These are phyloP conservation scores for Dasysyrphus tricinctus DNA, from an alignment of 2,888 invertebrate species.

Conservation along the genomic window DNA sequence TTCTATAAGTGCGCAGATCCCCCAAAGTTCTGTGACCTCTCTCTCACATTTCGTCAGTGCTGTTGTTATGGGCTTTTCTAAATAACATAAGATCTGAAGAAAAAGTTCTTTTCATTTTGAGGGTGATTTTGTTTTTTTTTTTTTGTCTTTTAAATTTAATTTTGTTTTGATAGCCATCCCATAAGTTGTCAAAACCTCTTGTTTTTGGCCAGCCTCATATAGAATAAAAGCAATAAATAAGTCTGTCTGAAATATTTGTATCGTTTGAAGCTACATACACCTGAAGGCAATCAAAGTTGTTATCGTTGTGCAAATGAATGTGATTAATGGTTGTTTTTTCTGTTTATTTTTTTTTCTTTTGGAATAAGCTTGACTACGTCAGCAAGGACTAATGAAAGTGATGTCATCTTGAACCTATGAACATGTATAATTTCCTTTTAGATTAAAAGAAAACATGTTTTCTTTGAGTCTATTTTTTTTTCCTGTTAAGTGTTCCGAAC, in stretches of 20 bases:
- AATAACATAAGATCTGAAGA: slow-evolving; percentile 29
- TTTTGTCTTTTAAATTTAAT: neutral
- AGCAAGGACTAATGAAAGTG: slow-evolving; percentile 1
- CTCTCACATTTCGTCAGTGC: neutral
- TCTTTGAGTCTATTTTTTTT: neutral
- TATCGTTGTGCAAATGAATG: slow-evolving; percentile 58
- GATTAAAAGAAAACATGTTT: slow-evolving; percentile 10
- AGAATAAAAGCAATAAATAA: slow-evolving; percentile 46
- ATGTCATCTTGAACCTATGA: neutral
- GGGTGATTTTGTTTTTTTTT: neutral
- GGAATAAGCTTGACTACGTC: neutral
- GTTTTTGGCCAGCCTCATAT: slow-evolving; percentile 4
- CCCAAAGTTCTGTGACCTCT: slow-evolving; percentile 60
- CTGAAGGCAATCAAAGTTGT: slow-evolving; percentile 66
- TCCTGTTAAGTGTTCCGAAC: neutral
- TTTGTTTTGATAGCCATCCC: slow-evolving; percentile 3
- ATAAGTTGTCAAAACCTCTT: slow-evolving; percentile 18
- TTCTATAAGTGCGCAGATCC: slow-evolving; percentile 42
- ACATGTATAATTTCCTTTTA: slow-evolving; percentile 9
- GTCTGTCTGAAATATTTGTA: slow-evolving; percentile 5
- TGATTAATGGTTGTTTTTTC: slow-evolving; percentile 48
- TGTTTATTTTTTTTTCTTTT: neutral
- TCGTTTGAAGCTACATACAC: slow-evolving; percentile 33
- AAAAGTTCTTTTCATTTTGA: slow-evolving; percentile 18
- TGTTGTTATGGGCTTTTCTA: slow-evolving; percentile 5